phyloP scores from a whole-genome alignment of 2,888 invertebrate species.

The Apocheima hispidaria region DNA sequence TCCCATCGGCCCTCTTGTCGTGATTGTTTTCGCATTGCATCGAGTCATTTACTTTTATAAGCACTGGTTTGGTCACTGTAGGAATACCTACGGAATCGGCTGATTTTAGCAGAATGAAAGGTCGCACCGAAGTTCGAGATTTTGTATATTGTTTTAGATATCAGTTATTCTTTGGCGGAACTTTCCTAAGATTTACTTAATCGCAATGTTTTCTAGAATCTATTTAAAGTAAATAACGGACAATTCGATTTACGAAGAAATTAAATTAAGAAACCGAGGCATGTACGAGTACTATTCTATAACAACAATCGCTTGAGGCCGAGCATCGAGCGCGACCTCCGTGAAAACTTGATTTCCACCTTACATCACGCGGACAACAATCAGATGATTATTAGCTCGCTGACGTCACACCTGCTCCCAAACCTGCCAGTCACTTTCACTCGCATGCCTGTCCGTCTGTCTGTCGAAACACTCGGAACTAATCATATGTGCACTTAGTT shows the following conservation, averaged over 20 bases:
- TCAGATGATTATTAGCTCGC: constrained; percentile 36
- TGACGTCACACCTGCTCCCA: constrained; percentile 76
- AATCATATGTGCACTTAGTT: constrained; percentile 47
- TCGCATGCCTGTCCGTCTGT: constrained; percentile 64
- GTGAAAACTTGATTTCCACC: constrained; percentile 29
- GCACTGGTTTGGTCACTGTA: constrained; percentile 4
- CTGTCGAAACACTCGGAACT: constrained; percentile 40
- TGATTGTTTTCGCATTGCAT: constrained; percentile 21
- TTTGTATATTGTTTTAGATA: not conserved
- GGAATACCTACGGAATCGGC: not conserved
- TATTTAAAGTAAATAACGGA: too few species aligned
- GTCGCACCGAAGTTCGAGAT: not conserved
- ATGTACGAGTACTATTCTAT: not conserved
- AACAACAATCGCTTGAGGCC: not conserved
- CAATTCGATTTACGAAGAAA: too few species aligned
- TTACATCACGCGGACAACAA: constrained; percentile 38
- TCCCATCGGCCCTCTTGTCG: constrained; percentile 14
- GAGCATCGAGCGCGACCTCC: not conserved
- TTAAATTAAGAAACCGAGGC: not conserved
- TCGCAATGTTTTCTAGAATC: too few species aligned
- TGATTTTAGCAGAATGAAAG: not conserved
- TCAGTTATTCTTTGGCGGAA: not conserved
- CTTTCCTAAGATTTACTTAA: not conserved
- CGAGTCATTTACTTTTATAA: constrained; percentile 24
- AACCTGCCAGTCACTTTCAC: constrained; percentile 80